phyloP scores from a whole-genome alignment of 2,888 invertebrate genomes.

The Elysia crispata region DNA sequence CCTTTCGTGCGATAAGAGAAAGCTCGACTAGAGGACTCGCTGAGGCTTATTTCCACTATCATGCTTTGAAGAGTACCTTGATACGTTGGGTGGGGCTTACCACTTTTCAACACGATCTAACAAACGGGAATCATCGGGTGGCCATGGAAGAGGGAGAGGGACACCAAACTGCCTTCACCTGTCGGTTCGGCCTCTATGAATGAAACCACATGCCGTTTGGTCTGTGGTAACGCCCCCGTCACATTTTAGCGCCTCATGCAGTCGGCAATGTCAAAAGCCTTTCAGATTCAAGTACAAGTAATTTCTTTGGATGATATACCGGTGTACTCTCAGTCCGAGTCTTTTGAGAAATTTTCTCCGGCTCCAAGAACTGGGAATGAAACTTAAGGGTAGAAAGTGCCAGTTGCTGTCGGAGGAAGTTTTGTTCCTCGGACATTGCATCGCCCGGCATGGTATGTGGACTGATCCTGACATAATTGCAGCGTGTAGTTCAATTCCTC shows the following conservation, averaged over 20 bases:
- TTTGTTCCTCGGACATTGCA: constrained; percentile 49
- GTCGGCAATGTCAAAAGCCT: too few species aligned
- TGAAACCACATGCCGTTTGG: constrained; percentile 38
- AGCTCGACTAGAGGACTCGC: background rate
- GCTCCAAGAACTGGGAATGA: constrained; percentile 48
- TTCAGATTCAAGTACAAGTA: too few species aligned
- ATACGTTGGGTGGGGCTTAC: constrained; percentile 23
- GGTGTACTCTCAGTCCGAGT: background rate
- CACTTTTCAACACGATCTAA: constrained; percentile 34
- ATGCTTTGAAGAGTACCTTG: constrained; percentile 18
- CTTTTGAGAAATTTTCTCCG: constrained; percentile 44
- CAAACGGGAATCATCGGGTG: constrained; percentile 40
- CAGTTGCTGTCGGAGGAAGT: too few species aligned
- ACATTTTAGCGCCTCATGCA: constrained; percentile 31
- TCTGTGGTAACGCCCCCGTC: constrained; percentile 21
- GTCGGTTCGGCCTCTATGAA: constrained; percentile 33
- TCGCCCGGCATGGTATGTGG: constrained; percentile 49
- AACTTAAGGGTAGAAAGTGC: constrained; percentile 46
- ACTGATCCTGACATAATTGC: constrained; percentile 47
- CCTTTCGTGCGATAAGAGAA: too few species aligned
- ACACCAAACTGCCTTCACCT: constrained; percentile 37
- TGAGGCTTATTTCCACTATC: constrained; percentile 28
- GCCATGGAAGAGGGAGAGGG: constrained; percentile 35
- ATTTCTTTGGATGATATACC: too few species aligned
- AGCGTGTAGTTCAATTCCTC: constrained; percentile 41